Conservation (phyloP, 1,140 invertebrate genomes). For the Brachionus rubens region DNA sequence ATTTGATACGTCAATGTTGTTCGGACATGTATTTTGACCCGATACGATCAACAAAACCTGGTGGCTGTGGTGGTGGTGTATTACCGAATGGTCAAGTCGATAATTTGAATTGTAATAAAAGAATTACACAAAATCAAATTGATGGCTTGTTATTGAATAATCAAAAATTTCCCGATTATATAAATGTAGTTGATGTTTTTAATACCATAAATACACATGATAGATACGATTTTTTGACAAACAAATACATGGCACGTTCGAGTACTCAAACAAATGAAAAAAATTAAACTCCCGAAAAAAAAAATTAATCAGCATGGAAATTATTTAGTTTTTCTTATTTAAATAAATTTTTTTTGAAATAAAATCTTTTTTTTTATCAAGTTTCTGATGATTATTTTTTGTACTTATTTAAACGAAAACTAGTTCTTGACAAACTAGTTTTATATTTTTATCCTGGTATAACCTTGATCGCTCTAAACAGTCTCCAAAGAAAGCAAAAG, state of each 20-base stretch:
- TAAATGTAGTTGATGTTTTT: conserved; percentile 33
- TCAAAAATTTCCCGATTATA: conserved; percentile 29
- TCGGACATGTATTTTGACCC: conserved; percentile 15
- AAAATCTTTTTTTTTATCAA: no score
- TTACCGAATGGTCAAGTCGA: background rate
- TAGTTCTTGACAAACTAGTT: background rate
- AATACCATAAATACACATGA: conserved; percentile 34
- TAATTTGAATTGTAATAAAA: no score
- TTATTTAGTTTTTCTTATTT: no score
- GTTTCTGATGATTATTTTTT: no score
- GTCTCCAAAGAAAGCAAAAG: no score
- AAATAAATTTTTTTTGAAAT: background rate
- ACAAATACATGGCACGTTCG: conserved; percentile 23
- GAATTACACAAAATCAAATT: no score
- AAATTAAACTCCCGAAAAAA: background rate
- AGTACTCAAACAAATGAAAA: background rate
- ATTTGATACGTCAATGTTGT: conserved; percentile 34
- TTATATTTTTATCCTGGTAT: background rate
- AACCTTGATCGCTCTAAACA: background rate
- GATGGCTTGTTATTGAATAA: no score
- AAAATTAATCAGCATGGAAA: no score
- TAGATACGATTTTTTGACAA: conserved; percentile 40
- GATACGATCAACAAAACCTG: background rate
- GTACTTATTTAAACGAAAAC: background rate
- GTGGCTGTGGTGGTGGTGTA: background rate